Evolutionary conservation across 2,888 invertebrate species (phyloP).

Genomic region (Tryphoninae sp.): DNA sequence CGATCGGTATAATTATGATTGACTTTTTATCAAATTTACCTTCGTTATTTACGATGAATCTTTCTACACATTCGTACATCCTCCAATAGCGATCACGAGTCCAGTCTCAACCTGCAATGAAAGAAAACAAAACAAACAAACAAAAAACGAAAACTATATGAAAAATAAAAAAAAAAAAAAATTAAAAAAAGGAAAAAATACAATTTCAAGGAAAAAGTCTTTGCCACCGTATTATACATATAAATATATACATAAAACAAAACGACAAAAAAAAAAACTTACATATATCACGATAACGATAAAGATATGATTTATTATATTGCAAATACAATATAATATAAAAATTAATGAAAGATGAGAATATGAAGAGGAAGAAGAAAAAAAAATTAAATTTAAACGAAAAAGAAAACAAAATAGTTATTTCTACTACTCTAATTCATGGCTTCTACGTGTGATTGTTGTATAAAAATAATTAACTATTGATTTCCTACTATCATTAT

Average conservation of each 20-base stretch:
- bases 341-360: conserved; percentile 62
- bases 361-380: conserved; percentile 63
- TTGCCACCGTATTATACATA: conserved; percentile 76
- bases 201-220: conserved; percentile 73
- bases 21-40: conserved; percentile 79
- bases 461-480: conserved; percentile 77
- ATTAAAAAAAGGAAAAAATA: conserved; percentile 40
- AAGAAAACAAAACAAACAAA: conserved; percentile 57
- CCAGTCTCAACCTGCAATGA: conserved; percentile 71
- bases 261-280: conserved; percentile 47
- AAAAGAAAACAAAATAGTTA: conserved; percentile 74
- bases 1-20: conserved; percentile 58
- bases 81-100: conserved; percentile 76
- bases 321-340: conserved; percentile 73
- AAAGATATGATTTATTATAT: conserved; percentile 77
- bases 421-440: conserved; percentile 81
- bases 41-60: conserved; percentile 78
- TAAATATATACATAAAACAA: conserved; percentile 64
- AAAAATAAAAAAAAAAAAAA: neutral
- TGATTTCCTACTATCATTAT: conserved; percentile 71
- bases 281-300: conserved; percentile 63
- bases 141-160: conserved; percentile 24
- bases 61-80: conserved; percentile 81
- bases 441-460: conserved; percentile 81
- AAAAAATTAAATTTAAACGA: conserved; percentile 69